Evolutionary conservation across 2,113 vertebrate species (phyloP).

Genomic region (Plectropomus leopardus): DNA sequence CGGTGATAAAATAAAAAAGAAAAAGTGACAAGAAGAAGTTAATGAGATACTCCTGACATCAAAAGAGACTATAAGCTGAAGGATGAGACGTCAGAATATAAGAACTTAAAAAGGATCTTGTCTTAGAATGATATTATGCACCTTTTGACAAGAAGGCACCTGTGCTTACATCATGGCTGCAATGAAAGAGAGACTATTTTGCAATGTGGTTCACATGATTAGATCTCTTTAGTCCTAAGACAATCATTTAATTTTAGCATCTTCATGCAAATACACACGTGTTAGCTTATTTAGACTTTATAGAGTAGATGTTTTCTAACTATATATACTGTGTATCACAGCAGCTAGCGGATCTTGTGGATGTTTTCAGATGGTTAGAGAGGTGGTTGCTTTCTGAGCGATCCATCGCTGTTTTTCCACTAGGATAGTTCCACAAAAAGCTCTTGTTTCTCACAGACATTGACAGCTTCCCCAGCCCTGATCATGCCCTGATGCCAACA

Average conservation of each 20-base stretch:
- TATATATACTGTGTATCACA: background rate
- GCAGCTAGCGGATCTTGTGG: background rate
- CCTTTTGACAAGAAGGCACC: conserved; percentile 26
- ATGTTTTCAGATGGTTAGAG: no score
- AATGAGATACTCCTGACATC: conserved; percentile 59
- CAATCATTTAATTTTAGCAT: background rate
- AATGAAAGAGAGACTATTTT: conserved; percentile 7
- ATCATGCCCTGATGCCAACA: no score
- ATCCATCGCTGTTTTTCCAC: no score
- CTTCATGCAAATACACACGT: no score
- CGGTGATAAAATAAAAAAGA: conserved; percentile 8
- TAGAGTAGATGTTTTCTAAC: background rate
- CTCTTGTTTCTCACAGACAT: no score
- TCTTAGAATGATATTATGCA: conserved; percentile 31
- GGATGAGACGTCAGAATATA: conserved; percentile 33
- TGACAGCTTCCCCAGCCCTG: no score
- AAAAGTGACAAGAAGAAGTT: conserved; percentile 40
- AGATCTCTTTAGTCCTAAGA: conserved; percentile 8
- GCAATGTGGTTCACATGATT: conserved; percentile 3
- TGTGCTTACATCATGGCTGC: conserved; percentile 29
- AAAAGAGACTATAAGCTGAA: conserved; percentile 43
- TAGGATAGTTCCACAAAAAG: no score
- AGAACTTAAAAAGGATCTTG: conserved; percentile 47
- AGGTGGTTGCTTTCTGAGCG: no score
- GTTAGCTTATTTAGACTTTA: background rate